Base-by-base conservation (phyloP, 2,797 vertebrate species). In the Coilia nasus region DNA sequence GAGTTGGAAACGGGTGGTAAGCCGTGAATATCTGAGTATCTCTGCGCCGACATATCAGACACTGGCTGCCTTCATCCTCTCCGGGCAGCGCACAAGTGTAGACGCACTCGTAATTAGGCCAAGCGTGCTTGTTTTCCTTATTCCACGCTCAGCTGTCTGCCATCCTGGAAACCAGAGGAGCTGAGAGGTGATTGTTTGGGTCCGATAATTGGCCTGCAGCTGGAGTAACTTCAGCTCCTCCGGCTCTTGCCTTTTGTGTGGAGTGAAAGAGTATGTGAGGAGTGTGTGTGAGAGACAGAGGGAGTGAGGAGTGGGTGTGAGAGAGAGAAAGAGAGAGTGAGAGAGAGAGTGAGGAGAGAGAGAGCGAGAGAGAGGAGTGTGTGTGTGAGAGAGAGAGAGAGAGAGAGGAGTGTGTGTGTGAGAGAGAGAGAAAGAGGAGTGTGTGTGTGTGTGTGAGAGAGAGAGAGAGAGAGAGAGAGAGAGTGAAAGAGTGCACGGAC, bases 181-280 rank as follows among this genome's bases (percentile, higher is more conserved):
- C 86, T 87, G 87, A 86, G 86, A 82, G 88, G 78, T 86, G 84
- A 87, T 88, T 90, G 87, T 28, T 44, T 88, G 88, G 88, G 85
- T 89, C 62, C n/a, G 83, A 88, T 91, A 91, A 92, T 93, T 92
- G 89, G 88, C 89, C 88, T 87, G 90, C 94, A 94, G 93, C 93
- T 94, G 93, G 91, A 93, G 93, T 92, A 93, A 93, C 92, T 90
- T 87, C 62, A 87, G 87, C 81, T 89, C 85, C 50, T 54, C 50
- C 7, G 86, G 44, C 91, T 89, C 56, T 86, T 81, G 86, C 86
- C 90, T 89, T 93, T 93, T 92, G 91, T 93, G 92, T 91, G 91
- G 91, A 91, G 92, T 92, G 64, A 86, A 90, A 90, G 93, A 91
- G 93, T 94, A 94, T 60, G 89, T 86, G 87, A 28, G 89, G 89